A percentile compares a stretch with the other conserved stretches of the same genome.
Conservation (phyloP, 2,888 invertebrate genomes). For the Drosophila mettleri region DNA sequence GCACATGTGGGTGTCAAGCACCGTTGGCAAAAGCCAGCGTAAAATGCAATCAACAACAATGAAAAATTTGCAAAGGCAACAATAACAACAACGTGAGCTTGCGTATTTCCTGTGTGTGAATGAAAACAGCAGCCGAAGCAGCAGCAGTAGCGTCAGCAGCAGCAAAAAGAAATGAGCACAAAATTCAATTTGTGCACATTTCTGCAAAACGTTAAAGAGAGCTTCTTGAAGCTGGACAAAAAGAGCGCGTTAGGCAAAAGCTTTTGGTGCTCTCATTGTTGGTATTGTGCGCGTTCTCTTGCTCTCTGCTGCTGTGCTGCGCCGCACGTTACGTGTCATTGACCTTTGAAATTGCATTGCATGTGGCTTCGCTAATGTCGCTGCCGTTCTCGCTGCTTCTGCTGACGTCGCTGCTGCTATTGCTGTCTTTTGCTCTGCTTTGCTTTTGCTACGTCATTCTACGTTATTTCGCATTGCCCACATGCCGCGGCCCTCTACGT, state of each 20-base stretch:
- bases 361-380: conserved; percentile 64
- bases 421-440: conserved; percentile 57
- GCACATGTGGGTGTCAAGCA: conserved; percentile 71
- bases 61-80: conserved; percentile 59
- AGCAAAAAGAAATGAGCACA: conserved; percentile 38
- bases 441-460: conserved; percentile 77
- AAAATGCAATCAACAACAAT: conserved; percentile 77
- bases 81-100: conserved; percentile 50
- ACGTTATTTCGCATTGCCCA: conserved; percentile 72
- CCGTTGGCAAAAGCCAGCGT: conserved; percentile 46
- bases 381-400: conserved; percentile 49
- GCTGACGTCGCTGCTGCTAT: conserved; percentile 34
- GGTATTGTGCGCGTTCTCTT: conserved; percentile 34
- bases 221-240: conserved; percentile 11
- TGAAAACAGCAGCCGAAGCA: conserved; percentile 53
- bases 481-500: conserved; percentile 52
- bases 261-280: conserved; percentile 31
- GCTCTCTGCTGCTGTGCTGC: conserved; percentile 38
- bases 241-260: conserved; percentile 35
- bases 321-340: conserved; percentile 73
- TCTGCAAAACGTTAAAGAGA: conserved; percentile 49
- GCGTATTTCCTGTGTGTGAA: conserved; percentile 78
- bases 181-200: conserved; percentile 56
- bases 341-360: conserved; percentile 81
- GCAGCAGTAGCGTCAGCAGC: conserved; percentile 11